Base-by-base conservation (phyloP, 2,113 vertebrate species). In the Pseudorectes ferrugineus region DNA sequence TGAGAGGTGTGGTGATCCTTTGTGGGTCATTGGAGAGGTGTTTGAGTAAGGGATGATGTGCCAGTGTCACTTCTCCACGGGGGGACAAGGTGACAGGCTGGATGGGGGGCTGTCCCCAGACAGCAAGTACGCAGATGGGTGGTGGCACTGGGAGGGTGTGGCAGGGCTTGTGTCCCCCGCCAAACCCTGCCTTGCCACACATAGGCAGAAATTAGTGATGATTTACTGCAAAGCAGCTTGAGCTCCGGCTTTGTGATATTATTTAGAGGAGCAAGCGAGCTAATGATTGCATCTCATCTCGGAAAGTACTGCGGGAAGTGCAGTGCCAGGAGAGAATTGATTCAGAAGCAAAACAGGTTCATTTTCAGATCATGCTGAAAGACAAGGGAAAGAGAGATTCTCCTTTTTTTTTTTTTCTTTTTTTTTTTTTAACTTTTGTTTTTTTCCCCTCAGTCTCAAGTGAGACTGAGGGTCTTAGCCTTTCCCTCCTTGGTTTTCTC, bases 321-420 rank as follows among this genome's bases (percentile, higher is more conserved):
- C 45, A 28, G 54, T 92, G 76, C 86, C 85, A 62, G 79, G 78
- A 80, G 87, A 92, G 85, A 86, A 74, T 67, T 95, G 91, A 87
- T 91, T 86, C 75, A 81, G 92, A 95, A 96, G 75, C 91, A 90
- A 97, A 97, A 93, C 81, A 29, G 65, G 62, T 92, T 93, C 81
- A 38, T 95, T 94, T 93, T 94, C 91, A 92, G 85, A 97, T 96
- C 72, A 51, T 20, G 28, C 73, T 90, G 85, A 82, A 93, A 97
- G 95, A 94, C 72, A 95, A 97, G 90, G 93, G 70, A 81, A 96
- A 93, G 74, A 88, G 82, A 95, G 52, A 88, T 94, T 89, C 46
- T 90, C 77, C 3, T 68, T 36, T 48, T 70, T 51, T 33, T 8
- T 28, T 40, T 46, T 15, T 1, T 52, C 77, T 86, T 93, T 61